Evolutionary conservation across 2,797 vertebrate genomes (phyloP).

Genomic region (Distichodus sexfasciatus): DNA sequence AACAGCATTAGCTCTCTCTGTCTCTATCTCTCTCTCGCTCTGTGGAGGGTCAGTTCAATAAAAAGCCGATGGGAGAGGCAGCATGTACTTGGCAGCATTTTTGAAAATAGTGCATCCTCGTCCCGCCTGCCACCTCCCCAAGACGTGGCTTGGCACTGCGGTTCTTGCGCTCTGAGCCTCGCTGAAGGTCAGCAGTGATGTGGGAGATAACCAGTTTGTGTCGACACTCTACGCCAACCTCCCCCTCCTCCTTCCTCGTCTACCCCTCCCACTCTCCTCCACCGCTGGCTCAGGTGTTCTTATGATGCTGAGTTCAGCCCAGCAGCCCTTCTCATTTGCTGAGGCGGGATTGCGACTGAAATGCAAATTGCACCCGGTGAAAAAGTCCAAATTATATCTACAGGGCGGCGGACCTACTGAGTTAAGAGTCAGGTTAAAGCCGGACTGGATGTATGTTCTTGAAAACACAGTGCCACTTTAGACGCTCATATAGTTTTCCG

Average conservation of each 20-base stretch:
- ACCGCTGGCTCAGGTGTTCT: no score
- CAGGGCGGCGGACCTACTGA: no score
- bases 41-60: constrained; percentile 16
- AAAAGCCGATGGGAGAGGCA: background rate
- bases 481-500: no score
- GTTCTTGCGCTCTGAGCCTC: constrained; percentile 55
- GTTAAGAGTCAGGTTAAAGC: no score
- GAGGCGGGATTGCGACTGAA: no score
- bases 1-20: constrained; percentile 55
- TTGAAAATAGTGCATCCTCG: no score
- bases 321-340: no score
- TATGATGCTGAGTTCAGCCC: no score
- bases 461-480: no score
- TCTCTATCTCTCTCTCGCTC: constrained; percentile 49
- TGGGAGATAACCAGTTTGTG: constrained; percentile 53
- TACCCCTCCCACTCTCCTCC: background rate
- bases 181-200: constrained; percentile 64
- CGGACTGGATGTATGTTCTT: no score
- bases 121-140: constrained; percentile 48
- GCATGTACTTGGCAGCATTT: constrained; percentile 8
- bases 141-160: constrained; percentile 28
- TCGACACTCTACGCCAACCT: background rate
- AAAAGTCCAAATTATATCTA: no score
- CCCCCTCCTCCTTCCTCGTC: background rate
- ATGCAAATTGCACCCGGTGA: no score